Evolutionary conservation across 2,113 vertebrate species (phyloP), one percentile per base, ranked within the genome.

Genomic region (Larimichthys polyactis): DNA sequence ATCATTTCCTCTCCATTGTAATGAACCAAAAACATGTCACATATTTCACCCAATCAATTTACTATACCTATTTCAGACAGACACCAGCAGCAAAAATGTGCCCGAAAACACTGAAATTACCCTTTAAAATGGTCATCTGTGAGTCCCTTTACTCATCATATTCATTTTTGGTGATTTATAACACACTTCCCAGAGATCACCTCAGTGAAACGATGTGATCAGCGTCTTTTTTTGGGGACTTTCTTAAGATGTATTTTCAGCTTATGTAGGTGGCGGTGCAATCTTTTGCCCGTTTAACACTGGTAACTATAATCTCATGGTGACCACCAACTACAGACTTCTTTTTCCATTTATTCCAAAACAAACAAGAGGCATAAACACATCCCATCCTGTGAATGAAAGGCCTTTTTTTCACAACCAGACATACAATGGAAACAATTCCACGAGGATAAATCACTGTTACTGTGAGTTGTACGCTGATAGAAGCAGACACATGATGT

Each of bases 351-450:
- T 74, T 74, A 70, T 71, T 71, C 51, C 43, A 43, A 63, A 80
- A 59, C 62, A 75, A 81, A 81, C 46, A 36, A 2, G 17, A 75
- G 49, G 58, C 67, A 57, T 74, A 82, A 87, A 82, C 71, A 75
- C 27, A 32, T 48, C 36, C n/a, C 36, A 54, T 51, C 51, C 60
- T 57, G 69, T 54, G 51, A 66, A 29, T 65, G 17, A 44, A 22
- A 66, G 27, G 66, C 40, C 4, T 55, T 83, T 77, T 64, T 64
- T 22, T 63, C 70, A 40, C 55, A 67, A 15, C 19, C n/a, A 66
- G 66, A 43, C 66, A 57, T 55, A 20, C 4, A 40, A 27, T 64
- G 58, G 0, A 29, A 76, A 66, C 1, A 12, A 4, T 22, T 52
- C 43, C n/a, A 66, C 11, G 40, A 44, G n/a, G 20, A 65, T 20